Percentiles rank a stretch among this genome's conserved stretches.
Evolutionary conservation across 2,113 vertebrate species (phyloP).

Genomic region (Cnemophilus loriae): DNA sequence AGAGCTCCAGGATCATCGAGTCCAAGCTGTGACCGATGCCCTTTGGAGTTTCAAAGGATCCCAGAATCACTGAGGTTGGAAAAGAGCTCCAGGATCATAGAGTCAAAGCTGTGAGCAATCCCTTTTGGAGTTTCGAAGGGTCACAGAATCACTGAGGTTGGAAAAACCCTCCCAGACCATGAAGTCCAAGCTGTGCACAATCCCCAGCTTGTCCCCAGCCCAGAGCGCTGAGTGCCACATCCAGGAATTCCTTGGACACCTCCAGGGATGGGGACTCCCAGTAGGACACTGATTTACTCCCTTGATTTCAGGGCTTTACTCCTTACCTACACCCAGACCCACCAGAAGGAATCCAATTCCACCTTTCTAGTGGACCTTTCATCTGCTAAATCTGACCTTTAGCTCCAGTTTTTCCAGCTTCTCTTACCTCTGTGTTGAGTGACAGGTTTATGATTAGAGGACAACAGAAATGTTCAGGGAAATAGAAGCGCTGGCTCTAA

Average conservation of each 20-base stretch:
- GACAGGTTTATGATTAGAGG: conserved; percentile 32
- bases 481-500: not conserved
- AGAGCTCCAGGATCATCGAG: not conserved
- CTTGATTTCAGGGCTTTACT: not conserved
- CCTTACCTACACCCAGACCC: not conserved
- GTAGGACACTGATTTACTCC: not conserved
- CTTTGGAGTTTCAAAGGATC: not conserved
- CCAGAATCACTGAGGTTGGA: fast-evolving
- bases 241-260: not conserved
- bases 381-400: conserved; percentile 8
- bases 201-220: not conserved
- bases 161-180: not conserved
- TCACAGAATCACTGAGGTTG: fast-evolving
- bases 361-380: not conserved
- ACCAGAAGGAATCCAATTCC: not conserved
- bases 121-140: not conserved
- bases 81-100: fast-evolving
- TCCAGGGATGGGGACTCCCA: not conserved
- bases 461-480: not conserved
- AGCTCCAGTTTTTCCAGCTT: conserved; percentile 13
- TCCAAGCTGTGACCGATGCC: not conserved
- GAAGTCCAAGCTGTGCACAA: fast-evolving
- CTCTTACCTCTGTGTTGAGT: not conserved
- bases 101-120: not conserved
- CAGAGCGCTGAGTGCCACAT: not conserved